Evolutionary conservation across 1,140 invertebrate species (phyloP), one percentile per base, ranked within the genome.

Genomic region (Leptinotarsa lineolata): DNA sequence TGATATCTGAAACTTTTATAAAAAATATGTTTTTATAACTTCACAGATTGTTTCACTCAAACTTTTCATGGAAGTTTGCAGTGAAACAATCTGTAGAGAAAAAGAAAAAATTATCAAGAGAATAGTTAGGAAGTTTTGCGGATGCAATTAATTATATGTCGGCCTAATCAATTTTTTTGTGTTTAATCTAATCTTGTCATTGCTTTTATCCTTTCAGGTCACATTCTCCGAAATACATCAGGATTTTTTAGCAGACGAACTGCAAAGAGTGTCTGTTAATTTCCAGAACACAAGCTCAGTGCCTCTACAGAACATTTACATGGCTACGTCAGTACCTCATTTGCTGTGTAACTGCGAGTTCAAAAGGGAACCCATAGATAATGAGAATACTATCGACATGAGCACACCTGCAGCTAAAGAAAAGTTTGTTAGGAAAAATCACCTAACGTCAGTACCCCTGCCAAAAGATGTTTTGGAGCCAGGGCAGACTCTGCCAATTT

Each of bases 221-320:
- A 88, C 87, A 4, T 93, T 94, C 80, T 88, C 87, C 21, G 89
- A 93, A 81, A 87, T 92, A n/a, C 88, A 87, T 66, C 83, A 86
- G 2, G 89, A 91, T 68, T 88, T 94, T 80, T 84, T 94, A 59
- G 91, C 91, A 79, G 92, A 93, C 6, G 92, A 95, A 84, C 86
- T 95, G 46, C 89, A 91, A 78, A 87, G 85, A 44, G 83, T 94
- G 5, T 88, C 88, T 60, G 86, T 94, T 3, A 89, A 90, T 69
- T 87, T 95, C 39, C 88, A 87, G 60, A 95, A 94, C 80, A 86
- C 88, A 44, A 92, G 93, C 13, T 89, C 88, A 21, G 87, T 90
- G 15, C 85, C 90, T 3, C 83, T 94, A 76, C 87, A 87, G 65
- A 90, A 90, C 78, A 84, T 94, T 22, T 85, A 90, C 72, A 82